These are phyloP conservation scores for Eupristina koningsbergeri DNA, from an alignment of 1,140 invertebrate species.

Conservation along the genomic window DNA sequence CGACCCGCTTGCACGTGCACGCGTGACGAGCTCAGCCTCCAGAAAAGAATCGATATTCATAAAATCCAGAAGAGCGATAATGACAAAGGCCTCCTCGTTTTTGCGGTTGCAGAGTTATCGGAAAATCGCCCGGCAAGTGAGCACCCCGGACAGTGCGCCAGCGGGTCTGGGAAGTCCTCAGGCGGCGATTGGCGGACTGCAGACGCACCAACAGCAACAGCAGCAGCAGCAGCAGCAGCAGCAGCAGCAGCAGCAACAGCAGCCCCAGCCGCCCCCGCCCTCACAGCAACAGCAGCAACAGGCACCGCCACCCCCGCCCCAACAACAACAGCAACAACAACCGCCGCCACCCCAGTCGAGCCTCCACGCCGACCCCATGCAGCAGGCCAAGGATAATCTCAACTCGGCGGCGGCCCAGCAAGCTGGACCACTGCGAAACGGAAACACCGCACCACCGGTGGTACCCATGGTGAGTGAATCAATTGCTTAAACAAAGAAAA, in stretches of 20 bases:
- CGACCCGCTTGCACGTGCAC: not conserved
- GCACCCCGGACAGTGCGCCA: slow-evolving; percentile 70
- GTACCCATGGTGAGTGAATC: slow-evolving; percentile 69
- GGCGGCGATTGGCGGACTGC: slow-evolving; percentile 66
- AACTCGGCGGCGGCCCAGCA: slow-evolving; percentile 69
- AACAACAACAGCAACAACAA: slow-evolving; percentile 56
- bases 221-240: slow-evolving; percentile 70
- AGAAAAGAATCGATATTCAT: no score
- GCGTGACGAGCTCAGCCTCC: no score
- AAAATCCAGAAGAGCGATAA: no score
- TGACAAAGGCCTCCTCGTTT: slow-evolving; percentile 4
- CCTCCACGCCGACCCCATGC: slow-evolving; percentile 70
- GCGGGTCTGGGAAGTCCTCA: slow-evolving; percentile 71
- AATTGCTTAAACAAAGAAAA: no score
- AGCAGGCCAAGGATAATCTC: slow-evolving; percentile 71
- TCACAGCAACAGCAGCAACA: slow-evolving; percentile 54
- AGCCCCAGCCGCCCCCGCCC: slow-evolving; percentile 53
- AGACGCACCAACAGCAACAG: slow-evolving; percentile 62
- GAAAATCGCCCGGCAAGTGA: slow-evolving; percentile 72
- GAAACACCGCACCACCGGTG: slow-evolving; percentile 69
- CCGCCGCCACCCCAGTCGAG: slow-evolving; percentile 50
- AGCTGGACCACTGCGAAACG: slow-evolving; percentile 68
- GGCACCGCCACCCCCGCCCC: slow-evolving; percentile 56
- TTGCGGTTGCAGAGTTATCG: slow-evolving; percentile 69
- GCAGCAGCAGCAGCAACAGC: slow-evolving; percentile 52